Percentiles rank a stretch among this genome's conserved stretches.
Evolutionary conservation across 2,113 vertebrate species (phyloP).

Genomic region (Esox niger): DNA sequence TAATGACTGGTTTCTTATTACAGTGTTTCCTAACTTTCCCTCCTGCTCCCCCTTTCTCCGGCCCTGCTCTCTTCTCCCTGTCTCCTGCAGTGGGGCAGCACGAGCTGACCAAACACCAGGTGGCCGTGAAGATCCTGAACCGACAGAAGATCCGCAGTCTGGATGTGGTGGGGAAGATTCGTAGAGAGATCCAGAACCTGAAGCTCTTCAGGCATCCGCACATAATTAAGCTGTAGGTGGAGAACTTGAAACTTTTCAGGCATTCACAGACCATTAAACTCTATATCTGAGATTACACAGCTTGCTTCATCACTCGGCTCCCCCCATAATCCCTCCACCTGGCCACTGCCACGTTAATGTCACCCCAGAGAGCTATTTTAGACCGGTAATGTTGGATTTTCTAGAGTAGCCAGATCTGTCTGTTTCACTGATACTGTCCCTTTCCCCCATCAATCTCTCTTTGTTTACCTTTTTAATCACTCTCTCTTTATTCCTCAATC

Average conservation of each 20-base stretch:
- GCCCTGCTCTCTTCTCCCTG: background rate
- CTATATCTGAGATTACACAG: constrained; percentile 77
- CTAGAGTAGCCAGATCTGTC: constrained; percentile 11
- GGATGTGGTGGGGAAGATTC: constrained; percentile 97
- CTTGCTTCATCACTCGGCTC: constrained; percentile 21
- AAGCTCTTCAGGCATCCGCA: constrained; percentile 98
- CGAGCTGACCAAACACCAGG: constrained; percentile 96
- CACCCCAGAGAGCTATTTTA: constrained; percentile 58
- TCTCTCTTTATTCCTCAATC: background rate
- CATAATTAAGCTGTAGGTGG: constrained; percentile 91
- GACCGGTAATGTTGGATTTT: constrained; percentile 46
- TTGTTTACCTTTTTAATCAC: too few relatives aligned
- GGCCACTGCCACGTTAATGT: constrained; percentile 45
- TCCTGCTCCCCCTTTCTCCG: background rate
- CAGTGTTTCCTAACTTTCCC: background rate
- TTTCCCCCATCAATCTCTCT: constrained; percentile 16
- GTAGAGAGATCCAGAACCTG: constrained; percentile 97
- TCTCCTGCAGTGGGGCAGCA: constrained; percentile 87
- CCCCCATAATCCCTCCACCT: constrained; percentile 36
- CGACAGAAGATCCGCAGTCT: constrained; percentile 98
- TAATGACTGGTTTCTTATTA: background rate
- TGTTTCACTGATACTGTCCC: constrained; percentile 28
- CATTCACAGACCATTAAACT: constrained; percentile 99
- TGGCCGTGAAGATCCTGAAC: constrained; percentile 97
- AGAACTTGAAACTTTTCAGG: constrained; percentile 97